A percentile compares a stretch with the other conserved stretches of the same genome.
Evolutionary conservation across 1,140 invertebrate genomes (phyloP).

Genomic region (Meloidogyne floridensis): DNA sequence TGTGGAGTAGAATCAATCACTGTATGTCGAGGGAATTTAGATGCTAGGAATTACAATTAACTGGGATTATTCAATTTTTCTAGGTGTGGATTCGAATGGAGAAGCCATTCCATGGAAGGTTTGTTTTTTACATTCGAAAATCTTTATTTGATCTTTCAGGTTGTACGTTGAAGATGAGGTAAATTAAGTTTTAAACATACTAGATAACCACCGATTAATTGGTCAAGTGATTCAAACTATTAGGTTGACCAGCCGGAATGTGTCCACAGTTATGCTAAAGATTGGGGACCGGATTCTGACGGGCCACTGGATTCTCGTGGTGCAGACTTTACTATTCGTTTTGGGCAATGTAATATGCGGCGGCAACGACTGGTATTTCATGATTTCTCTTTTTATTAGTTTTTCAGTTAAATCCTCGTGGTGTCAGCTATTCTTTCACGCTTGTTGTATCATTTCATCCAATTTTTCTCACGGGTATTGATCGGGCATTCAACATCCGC

Average conservation of each 20-base stretch:
- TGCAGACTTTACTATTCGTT: conserved; percentile 54
- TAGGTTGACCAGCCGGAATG: conserved; percentile 51
- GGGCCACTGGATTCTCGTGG: conserved; percentile 6
- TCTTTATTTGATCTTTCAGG: too few relatives aligned
- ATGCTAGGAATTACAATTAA: not conserved
- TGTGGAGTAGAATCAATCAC: conserved; percentile 33
- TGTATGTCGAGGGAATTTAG: not conserved
- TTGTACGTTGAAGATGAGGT: conserved; percentile 62
- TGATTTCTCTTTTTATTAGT: not conserved
- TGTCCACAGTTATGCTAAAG: conserved; percentile 43
- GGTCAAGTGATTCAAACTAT: not conserved
- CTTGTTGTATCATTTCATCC: conserved; percentile 63
- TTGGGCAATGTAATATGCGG: conserved; percentile 64
- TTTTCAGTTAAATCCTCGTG: conserved; percentile 60
- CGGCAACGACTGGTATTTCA: conserved; percentile 54
- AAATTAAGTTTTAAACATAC: not conserved
- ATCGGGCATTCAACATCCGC: conserved; percentile 61
- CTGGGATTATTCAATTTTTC: not conserved
- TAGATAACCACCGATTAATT: not conserved
- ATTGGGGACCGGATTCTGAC: not conserved
- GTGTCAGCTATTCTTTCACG: conserved; percentile 61
- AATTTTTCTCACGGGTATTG: conserved; percentile 61
- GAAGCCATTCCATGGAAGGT: conserved; percentile 52
- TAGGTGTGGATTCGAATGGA: conserved; percentile 52
- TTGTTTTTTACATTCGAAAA: too few relatives aligned